phyloP scores from a whole-genome alignment of 1,140 invertebrate species.

The Drosophila novamexicana region DNA sequence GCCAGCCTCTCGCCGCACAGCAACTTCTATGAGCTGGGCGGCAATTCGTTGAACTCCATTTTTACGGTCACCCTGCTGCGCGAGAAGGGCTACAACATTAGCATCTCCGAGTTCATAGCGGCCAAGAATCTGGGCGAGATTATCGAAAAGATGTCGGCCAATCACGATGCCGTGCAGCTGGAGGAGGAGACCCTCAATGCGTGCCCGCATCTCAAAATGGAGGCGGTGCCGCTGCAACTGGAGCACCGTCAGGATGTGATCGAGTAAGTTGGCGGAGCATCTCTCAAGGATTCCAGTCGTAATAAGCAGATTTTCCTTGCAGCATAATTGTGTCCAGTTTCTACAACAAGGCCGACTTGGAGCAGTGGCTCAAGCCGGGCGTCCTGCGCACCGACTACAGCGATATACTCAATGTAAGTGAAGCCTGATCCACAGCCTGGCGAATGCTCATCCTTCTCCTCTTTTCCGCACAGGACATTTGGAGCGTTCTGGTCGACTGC shows the following conservation, averaged over 20 bases:
- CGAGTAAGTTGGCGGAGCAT: constrained; percentile 80
- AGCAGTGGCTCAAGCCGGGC: constrained; percentile 89
- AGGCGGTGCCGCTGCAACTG: constrained; percentile 86
- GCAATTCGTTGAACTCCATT: constrained; percentile 94
- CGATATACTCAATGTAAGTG: constrained; percentile 86
- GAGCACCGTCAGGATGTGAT: constrained; percentile 88
- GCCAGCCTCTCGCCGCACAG: constrained; percentile 86
- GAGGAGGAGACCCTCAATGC: constrained; percentile 67
- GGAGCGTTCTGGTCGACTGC: constrained; percentile 88
- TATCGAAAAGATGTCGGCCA: constrained; percentile 85
- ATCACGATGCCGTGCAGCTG: constrained; percentile 62
- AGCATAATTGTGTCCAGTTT: constrained; percentile 94
- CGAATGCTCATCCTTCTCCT: not conserved
- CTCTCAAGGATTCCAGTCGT: not conserved
- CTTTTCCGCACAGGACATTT: constrained; percentile 84
- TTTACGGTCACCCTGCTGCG: constrained; percentile 90
- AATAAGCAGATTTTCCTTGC: constrained; percentile 41
- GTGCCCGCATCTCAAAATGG: constrained; percentile 84
- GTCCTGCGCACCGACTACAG: constrained; percentile 88
- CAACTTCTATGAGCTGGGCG: constrained; percentile 93
- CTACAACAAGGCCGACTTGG: constrained; percentile 92
- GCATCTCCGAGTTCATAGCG: constrained; percentile 92
- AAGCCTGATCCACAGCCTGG: not conserved
- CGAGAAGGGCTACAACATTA: constrained; percentile 91
- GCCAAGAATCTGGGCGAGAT: constrained; percentile 89